Percentiles rank a stretch among this genome's conserved stretches.
Conservation (phyloP, 2,113 vertebrate species). For the Puma concolor region DNA sequence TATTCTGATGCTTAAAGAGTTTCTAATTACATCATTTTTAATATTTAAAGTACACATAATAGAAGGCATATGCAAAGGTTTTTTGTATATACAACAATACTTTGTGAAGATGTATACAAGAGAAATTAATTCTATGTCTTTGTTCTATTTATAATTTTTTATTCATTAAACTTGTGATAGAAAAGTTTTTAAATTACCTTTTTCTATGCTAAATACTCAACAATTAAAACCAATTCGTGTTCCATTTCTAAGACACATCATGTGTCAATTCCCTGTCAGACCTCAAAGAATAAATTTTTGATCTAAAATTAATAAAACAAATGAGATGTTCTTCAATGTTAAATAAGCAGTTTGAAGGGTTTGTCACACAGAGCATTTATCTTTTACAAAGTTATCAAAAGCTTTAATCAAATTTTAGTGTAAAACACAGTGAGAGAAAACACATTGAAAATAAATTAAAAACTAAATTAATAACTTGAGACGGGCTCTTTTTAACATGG, state of each 20-base stretch:
- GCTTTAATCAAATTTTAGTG: constrained; percentile 57
- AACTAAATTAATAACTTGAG: constrained; percentile 30
- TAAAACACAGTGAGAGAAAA: constrained; percentile 76
- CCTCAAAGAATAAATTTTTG: constrained; percentile 13
- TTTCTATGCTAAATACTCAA: constrained; percentile 7
- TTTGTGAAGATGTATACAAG: neutral
- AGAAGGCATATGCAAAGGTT: neutral
- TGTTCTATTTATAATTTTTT: neutral
- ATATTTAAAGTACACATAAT: constrained; percentile 15
- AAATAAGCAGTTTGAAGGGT: constrained; percentile 32
- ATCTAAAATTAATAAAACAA: constrained; percentile 33
- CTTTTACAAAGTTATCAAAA: constrained; percentile 46
- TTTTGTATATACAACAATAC: neutral
- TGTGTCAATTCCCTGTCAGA: neutral
- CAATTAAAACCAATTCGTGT: neutral
- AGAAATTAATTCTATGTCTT: constrained; percentile 28
- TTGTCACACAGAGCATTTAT: constrained; percentile 23
- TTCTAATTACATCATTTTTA: constrained; percentile 15
- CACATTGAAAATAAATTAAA: constrained; percentile 65
- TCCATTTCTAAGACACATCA: neutral
- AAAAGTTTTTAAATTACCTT: neutral
- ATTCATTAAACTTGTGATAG: neutral
- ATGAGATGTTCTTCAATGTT: constrained; percentile 1
- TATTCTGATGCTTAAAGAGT: neutral
- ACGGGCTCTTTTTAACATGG: constrained; percentile 73